Base-by-base conservation (phyloP, 30 jellyfish, hydroid and myxozoan genomes). In the Pseudorhiza aurosa region DNA sequence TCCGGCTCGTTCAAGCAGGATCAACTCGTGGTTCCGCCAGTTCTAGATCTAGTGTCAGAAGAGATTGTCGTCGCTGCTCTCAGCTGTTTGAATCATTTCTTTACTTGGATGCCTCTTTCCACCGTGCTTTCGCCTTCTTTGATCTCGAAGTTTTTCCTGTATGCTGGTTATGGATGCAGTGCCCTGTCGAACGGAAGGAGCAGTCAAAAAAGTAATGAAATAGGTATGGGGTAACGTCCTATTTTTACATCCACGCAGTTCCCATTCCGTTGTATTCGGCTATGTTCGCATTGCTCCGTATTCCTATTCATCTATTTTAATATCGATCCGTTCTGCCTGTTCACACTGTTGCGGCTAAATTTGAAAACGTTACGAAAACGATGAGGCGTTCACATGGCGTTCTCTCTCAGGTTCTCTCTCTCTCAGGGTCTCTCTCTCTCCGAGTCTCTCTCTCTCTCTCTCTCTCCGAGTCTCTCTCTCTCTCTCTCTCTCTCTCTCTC, bases 71-170 rank as follows among this genome's bases (percentile, higher is more conserved):
- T 92, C n/a, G 83, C 90, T 25, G 78, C 89, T 1, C 82, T 92
- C 29, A 58, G 80, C 36, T 92, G 98, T 65, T 19, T 92, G 28
- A 47, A 94, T 19, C 97, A 85, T 8, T 92, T 86, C 30, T 73
- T 78, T 57, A 74, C 75, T 29, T 92, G 98, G 98, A 77, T 92
- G 63, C 98, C 98, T 1, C 63, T 92, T 44, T 75, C 96, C 40
- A 77, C 69, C 47, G 69, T 92, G 1, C 51, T 92, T 3, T 87
- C 97, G 7, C 86, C 98, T 11, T 25, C 29, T 44, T 39, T 92
- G 26, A 69, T 92, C 14, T 42, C 93, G 42, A 92, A 85, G 56
- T 53, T 92, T 5, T 92, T 92, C 76, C 75, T 56, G 15, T 92
- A 55, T 74, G 98, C 97, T 9, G 98, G 82, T 37, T 85, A 78